Evolutionary conservation across 2,888 invertebrate species (phyloP).

Genomic region (Disparrhopalites patrizii): DNA sequence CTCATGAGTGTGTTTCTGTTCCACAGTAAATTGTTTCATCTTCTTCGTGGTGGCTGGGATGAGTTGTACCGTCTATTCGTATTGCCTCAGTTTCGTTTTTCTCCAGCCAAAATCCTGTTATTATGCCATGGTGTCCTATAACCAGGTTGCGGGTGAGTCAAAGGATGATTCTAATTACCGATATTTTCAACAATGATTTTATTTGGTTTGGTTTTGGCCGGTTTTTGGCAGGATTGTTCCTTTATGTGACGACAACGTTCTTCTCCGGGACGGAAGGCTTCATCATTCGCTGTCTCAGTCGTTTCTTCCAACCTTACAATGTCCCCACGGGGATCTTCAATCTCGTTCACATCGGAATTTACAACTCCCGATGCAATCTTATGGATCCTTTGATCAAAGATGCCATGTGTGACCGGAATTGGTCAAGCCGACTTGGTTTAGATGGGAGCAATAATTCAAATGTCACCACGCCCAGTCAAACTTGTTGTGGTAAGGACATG

Average conservation of each 20-base stretch:
- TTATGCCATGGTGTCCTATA: conserved; percentile 16
- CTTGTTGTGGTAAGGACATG: conserved; percentile 21
- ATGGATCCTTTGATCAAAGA: neutral
- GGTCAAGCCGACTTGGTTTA: neutral
- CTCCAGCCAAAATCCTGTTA: conserved; percentile 12
- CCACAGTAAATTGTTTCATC: conserved; percentile 5
- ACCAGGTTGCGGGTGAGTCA: conserved; percentile 12
- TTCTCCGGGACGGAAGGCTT: neutral
- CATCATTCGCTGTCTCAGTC: neutral
- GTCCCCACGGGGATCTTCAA: conserved; percentile 7
- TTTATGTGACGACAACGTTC: neutral
- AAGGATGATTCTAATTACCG: too few species aligned
- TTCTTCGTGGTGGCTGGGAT: neutral
- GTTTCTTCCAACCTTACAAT: conserved; percentile 15
- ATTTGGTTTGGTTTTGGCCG: too few species aligned
- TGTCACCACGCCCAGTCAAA: too few species aligned
- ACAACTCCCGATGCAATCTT: conserved; percentile 10
- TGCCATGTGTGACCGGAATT: neutral
- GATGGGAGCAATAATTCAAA: too few species aligned
- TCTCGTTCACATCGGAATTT: neutral
- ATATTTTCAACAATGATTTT: too few species aligned
- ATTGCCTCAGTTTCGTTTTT: conserved; percentile 12
- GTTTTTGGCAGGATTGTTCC: neutral
- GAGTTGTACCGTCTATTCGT: neutral
- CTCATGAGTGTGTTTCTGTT: too few species aligned